Conservation (phyloP, 30 jellyfish, hydroid and myxozoan genomes). For the Aurelia coerulea region DNA sequence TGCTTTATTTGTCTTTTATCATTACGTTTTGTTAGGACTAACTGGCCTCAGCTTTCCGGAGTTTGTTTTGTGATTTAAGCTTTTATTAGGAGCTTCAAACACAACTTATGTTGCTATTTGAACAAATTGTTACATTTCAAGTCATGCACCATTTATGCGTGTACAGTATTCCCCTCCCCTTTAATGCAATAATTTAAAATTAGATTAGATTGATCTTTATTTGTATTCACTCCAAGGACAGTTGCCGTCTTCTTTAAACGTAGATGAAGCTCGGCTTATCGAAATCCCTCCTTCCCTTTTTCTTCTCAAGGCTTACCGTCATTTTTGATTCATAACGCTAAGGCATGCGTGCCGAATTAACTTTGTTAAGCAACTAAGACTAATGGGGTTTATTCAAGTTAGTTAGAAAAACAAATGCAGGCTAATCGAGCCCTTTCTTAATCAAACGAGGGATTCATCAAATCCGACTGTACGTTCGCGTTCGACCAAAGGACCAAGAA, state of each 20-base stretch:
- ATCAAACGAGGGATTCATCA: slow-evolving; percentile 35
- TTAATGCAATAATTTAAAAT: slow-evolving; percentile 26
- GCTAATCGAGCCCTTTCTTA: slow-evolving; percentile 60
- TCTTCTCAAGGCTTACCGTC: slow-evolving; percentile 46
- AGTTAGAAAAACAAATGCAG: slow-evolving; percentile 59
- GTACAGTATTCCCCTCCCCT: slow-evolving; percentile 3
- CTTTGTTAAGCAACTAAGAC: slow-evolving; percentile 24
- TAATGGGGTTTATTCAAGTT: slow-evolving; percentile 20
- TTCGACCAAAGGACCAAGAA: background rate
- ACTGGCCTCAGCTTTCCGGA: background rate
- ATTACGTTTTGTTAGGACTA: background rate
- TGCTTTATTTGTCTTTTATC: background rate
- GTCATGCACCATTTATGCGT: too few species aligned
- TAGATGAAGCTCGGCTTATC: slow-evolving; percentile 33
- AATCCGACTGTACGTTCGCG: background rate
- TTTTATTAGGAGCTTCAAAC: background rate
- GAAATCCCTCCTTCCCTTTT: slow-evolving; percentile 61
- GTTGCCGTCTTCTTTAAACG: slow-evolving; percentile 46
- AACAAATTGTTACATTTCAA: background rate
- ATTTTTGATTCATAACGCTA: slow-evolving; percentile 29
- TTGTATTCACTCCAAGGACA: slow-evolving; percentile 26
- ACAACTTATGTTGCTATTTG: background rate
- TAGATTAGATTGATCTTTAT: slow-evolving; percentile 11
- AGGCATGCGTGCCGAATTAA: slow-evolving; percentile 62
- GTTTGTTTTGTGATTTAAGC: background rate